Conservation (phyloP, 30 jellyfish, hydroid and myxozoan species). For the Hydractinia echinata region DNA sequence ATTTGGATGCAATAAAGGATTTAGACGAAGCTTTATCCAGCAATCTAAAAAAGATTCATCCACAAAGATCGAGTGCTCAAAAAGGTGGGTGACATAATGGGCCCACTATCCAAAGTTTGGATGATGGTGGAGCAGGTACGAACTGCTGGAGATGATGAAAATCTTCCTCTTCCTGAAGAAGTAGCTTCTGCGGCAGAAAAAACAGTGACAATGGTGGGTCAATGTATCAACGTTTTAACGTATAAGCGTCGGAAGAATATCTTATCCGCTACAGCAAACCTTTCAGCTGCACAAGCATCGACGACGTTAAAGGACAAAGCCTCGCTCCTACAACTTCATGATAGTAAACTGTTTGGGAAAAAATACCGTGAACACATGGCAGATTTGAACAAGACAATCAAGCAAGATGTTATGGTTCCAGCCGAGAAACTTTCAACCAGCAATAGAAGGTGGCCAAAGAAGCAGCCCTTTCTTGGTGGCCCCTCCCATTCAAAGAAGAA, state of each 20-base stretch:
- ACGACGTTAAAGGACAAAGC: background rate
- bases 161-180: background rate
- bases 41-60: background rate
- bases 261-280: too few species aligned
- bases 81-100: conserved; percentile 12
- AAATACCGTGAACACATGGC: background rate
- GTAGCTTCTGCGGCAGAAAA: background rate
- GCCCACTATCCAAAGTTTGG: background rate
- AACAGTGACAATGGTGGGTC: background rate
- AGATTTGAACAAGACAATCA: background rate
- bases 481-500: background rate
- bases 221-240: background rate
- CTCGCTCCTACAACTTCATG: background rate
- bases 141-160: background rate
- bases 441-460: too few species aligned
- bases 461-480: background rate
- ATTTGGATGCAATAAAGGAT: background rate
- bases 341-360: background rate
- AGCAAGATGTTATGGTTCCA: background rate
- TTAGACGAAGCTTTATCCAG: background rate
- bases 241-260: too few species aligned
- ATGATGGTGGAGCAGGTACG: background rate
- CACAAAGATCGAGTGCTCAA: background rate
- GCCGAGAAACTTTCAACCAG: background rate
- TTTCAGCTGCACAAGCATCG: too few species aligned